Conservation (phyloP, 2,113 vertebrate species). For the Empidonax traillii region DNA sequence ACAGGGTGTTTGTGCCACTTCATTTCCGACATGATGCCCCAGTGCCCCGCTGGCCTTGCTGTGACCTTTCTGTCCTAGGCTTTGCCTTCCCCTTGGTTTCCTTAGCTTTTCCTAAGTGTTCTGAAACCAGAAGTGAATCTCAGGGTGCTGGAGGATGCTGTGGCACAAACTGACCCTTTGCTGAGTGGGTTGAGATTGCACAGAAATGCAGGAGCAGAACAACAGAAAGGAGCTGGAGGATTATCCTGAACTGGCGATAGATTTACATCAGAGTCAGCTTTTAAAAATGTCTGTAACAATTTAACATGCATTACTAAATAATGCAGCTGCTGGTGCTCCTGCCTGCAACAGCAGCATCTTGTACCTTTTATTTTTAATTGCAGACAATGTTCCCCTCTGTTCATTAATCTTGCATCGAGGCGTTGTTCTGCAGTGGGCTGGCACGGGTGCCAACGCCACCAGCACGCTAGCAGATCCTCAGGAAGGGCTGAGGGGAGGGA, state of each 20-base stretch:
- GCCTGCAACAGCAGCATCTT: neutral
- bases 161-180: neutral
- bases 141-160: neutral
- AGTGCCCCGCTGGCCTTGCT: accelerated
- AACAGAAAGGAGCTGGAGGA: accelerated
- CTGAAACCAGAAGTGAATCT: accelerated
- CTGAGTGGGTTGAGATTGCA: accelerated
- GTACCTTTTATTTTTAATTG: neutral
- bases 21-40: accelerated
- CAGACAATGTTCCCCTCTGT: neutral
- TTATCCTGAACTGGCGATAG: accelerated
- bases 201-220: accelerated
- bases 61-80: neutral
- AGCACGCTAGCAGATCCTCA: accelerated
- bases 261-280: neutral
- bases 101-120: neutral
- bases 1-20: accelerated
- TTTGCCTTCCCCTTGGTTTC: accelerated
- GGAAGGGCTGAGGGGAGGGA: neutral
- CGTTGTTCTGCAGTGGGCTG: neutral
- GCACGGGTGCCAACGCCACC: accelerated
- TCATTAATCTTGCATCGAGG: neutral
- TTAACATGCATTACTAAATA: neutral
- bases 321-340: neutral
- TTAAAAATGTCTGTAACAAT: neutral